Percentiles rank a stretch among this genome's conserved stretches.
phyloP scores from a whole-genome alignment of 1,140 invertebrate genomes.

The Limonius californicus region DNA sequence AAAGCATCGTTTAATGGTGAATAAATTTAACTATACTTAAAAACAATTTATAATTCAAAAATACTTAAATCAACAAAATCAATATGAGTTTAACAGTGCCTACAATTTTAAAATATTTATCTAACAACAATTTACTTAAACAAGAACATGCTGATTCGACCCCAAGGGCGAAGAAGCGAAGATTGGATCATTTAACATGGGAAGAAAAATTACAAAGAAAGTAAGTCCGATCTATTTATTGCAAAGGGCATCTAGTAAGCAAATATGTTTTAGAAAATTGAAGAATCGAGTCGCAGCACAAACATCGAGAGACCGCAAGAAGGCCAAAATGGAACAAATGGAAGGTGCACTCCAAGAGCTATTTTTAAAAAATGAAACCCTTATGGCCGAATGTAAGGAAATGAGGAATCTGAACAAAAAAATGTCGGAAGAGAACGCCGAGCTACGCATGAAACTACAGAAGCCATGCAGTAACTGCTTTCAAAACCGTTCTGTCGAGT shows the following conservation, averaged over 20 bases:
- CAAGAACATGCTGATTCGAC: slow-evolving; percentile 37
- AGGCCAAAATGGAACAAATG: slow-evolving; percentile 85
- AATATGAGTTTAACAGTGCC: slow-evolving; percentile 45
- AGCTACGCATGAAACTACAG: slow-evolving; percentile 54
- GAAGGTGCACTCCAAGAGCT: slow-evolving; percentile 67
- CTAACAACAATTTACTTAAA: slow-evolving; percentile 40
- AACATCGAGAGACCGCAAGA: slow-evolving; percentile 94
- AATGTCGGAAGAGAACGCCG: slow-evolving; percentile 60
- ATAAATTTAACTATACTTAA: too few species aligned
- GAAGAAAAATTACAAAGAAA: slow-evolving; percentile 81
- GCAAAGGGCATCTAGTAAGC: background rate
- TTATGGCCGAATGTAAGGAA: slow-evolving; percentile 61
- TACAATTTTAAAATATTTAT: slow-evolving; percentile 51
- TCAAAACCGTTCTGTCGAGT: slow-evolving; percentile 53
- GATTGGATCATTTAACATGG: slow-evolving; percentile 73
- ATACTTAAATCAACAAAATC: too few species aligned
- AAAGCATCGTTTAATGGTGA: too few species aligned
- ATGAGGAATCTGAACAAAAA: slow-evolving; percentile 62
- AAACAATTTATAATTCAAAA: too few species aligned
- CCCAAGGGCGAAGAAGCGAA: slow-evolving; percentile 61
- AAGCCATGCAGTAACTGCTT: slow-evolving; percentile 50
- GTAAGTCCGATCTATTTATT: slow-evolving; percentile 62
- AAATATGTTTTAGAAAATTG: slow-evolving; percentile 68
- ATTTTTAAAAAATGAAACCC: slow-evolving; percentile 60
- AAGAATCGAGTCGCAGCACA: slow-evolving; percentile 98